A percentile compares a stretch with the other conserved stretches of the same genome.
These are phyloP conservation scores for Nymphalis io DNA, from an alignment of 1,140 invertebrate genomes.

Conservation along the genomic window DNA sequence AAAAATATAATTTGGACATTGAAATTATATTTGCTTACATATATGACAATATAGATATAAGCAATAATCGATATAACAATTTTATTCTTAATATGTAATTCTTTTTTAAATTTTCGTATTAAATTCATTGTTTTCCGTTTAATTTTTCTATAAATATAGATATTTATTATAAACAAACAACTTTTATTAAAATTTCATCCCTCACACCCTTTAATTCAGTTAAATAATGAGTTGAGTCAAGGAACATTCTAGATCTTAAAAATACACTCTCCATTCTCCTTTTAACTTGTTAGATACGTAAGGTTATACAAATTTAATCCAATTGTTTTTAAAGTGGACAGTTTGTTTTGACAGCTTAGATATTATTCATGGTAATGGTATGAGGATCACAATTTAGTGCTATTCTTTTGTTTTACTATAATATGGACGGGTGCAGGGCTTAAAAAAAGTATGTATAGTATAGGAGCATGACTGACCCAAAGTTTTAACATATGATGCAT, in stretches of 20 bases:
- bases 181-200: conserved; percentile 58
- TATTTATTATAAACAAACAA: conserved; percentile 33
- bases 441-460: conserved; percentile 11
- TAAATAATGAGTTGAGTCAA: conserved; percentile 32
- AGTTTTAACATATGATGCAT: conserved; percentile 13
- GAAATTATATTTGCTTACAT: conserved; percentile 7
- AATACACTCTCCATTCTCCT: conserved; percentile 41
- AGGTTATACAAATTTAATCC: background rate
- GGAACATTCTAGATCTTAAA: conserved; percentile 65
- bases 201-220: conserved; percentile 38
- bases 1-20: background rate
- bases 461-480: conserved; percentile 14
- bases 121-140: conserved; percentile 18
- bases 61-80: conserved; percentile 14
- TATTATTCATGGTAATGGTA: conserved; percentile 8
- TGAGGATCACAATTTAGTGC: conserved; percentile 2
- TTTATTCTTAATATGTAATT: conserved; percentile 14
- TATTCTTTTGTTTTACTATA: background rate
- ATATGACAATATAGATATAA: conserved; percentile 9
- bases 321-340: background rate
- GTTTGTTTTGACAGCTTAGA: conserved; percentile 30
- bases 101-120: conserved; percentile 14
- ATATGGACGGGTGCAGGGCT: conserved; percentile 16
- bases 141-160: conserved; percentile 19
- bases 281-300: conserved; percentile 11